A percentile compares a stretch with the other conserved stretches of the same genome.
Evolutionary conservation across 2,797 vertebrate genomes (phyloP).

Genomic region (Acanthiza pusilla): DNA sequence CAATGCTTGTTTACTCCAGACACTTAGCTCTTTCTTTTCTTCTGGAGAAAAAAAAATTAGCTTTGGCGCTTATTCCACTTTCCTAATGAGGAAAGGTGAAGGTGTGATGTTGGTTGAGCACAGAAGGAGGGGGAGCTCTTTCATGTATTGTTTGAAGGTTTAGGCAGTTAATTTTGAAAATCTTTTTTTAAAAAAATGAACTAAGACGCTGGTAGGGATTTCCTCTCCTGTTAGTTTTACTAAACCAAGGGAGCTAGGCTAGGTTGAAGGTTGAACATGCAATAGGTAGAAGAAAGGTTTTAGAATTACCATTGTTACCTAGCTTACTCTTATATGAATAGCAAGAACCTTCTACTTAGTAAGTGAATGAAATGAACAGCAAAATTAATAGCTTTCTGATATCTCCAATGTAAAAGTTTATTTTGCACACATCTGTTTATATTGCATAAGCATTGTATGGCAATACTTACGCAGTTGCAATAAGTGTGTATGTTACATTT

Average conservation of each 20-base stretch:
- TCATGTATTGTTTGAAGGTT: conserved; percentile 31
- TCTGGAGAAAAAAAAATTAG: not conserved
- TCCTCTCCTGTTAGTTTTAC: not conserved
- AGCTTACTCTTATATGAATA: not conserved
- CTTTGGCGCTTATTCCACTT: conserved; percentile 3
- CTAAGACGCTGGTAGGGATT: conserved; percentile 10
- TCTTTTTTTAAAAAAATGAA: conserved; percentile 20
- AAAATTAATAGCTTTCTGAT: not conserved
- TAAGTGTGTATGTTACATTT: not conserved
- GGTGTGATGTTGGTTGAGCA: not conserved
- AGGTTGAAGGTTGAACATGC: not conserved
- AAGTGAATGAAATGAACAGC: not conserved
- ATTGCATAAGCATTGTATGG: not conserved
- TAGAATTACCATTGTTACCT: not conserved
- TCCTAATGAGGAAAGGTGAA: not conserved
- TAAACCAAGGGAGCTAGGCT: not conserved
- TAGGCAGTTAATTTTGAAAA: conserved; percentile 46
- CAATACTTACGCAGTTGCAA: not conserved
- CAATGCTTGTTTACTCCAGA: conserved; percentile 13
- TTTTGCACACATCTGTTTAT: not conserved
- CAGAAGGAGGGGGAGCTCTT: conserved; percentile 10
- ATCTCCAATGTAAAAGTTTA: not conserved
- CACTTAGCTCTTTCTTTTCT: not conserved
- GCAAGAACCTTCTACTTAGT: not conserved
- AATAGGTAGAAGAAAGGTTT: not conserved